These are phyloP conservation scores for Orchesellides sinensis DNA, from an alignment of 2,888 invertebrate species.

Conservation along the genomic window DNA sequence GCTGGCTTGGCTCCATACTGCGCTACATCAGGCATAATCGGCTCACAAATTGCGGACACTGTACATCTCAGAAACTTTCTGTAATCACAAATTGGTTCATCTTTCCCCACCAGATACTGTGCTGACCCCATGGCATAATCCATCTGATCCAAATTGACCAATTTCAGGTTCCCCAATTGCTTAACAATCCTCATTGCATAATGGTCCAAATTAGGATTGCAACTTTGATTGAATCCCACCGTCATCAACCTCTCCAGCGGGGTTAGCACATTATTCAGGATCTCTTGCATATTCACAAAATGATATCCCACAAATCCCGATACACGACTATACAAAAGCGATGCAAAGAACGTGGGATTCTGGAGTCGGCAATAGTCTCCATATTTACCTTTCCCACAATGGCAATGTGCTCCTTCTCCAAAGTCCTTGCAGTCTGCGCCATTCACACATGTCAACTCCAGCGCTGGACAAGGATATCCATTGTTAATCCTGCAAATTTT, in stretches of 20 bases:
- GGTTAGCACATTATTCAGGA: constrained; percentile 20
- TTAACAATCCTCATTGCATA: constrained; percentile 3
- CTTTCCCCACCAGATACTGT: constrained; percentile 8
- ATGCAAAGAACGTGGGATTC: constrained; percentile 9
- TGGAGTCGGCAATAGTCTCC: constrained; percentile 17
- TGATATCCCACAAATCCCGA: constrained; percentile 31
- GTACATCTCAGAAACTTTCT: constrained; percentile 22
- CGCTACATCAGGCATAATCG: constrained; percentile 16
- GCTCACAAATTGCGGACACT: not conserved
- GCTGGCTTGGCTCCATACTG: not conserved
- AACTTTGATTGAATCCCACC: not conserved
- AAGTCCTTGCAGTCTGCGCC: constrained; percentile 33
- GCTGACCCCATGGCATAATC: not conserved
- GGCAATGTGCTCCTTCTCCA: constrained; percentile 27
- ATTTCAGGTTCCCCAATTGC: constrained; percentile 8
- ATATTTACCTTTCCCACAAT: not conserved
- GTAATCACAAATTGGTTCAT: constrained; percentile 31
- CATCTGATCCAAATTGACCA: not conserved
- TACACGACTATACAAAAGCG: constrained; percentile 10
- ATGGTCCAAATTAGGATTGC: not conserved
- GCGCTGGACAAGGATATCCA: constrained; percentile 30
- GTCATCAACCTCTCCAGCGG: constrained; percentile 26
- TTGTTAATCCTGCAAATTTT: constrained; percentile 14
- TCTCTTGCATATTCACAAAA: constrained; percentile 20
- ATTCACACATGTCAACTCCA: constrained; percentile 5